Conservation (phyloP, 2,797 vertebrate species). For the Channallabes apus region DNA sequence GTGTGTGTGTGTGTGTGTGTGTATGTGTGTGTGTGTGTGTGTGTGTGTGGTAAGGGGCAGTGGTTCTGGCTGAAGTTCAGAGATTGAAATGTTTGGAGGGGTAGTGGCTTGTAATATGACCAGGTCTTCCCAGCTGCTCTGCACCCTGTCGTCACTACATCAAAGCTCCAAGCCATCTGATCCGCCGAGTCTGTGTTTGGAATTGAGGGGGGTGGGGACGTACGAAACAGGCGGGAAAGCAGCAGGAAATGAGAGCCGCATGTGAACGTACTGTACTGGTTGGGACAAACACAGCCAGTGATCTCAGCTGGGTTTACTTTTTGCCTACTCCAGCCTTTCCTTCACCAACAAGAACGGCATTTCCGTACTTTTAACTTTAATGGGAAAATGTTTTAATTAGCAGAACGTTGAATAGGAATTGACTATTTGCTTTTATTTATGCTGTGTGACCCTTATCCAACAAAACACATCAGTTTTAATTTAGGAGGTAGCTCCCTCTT, state of each 20-base stretch:
- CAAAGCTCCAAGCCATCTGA: constrained; percentile 34
- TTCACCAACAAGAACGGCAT: background rate
- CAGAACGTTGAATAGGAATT: background rate
- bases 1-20: constrained; percentile 9
- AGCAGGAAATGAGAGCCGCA: constrained; percentile 68
- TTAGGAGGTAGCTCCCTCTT: constrained; percentile 56
- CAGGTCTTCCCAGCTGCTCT: constrained; percentile 37
- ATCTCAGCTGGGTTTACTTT: constrained; percentile 44
- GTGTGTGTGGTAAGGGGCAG: constrained; percentile 21
- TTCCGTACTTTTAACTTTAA: constrained; percentile 32
- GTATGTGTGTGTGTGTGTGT: constrained; percentile 22
- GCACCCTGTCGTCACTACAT: constrained; percentile 31
- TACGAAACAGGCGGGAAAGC: constrained; percentile 50
- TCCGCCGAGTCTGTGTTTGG: constrained; percentile 31
- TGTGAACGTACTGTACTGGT: constrained; percentile 62
- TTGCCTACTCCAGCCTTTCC: constrained; percentile 29
- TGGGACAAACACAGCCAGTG: constrained; percentile 59
- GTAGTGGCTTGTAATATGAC: constrained; percentile 44
- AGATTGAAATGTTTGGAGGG: constrained; percentile 35
- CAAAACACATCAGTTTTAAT: constrained; percentile 11
- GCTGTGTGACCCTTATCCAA: background rate
- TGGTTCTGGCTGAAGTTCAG: constrained; percentile 47
- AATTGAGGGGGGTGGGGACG: constrained; percentile 38
- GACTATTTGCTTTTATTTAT: background rate
- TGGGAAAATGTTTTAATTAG: constrained; percentile 17